Evolutionary conservation across 2,888 invertebrate species (phyloP).

Genomic region (Drosophila nigritarsus): DNA sequence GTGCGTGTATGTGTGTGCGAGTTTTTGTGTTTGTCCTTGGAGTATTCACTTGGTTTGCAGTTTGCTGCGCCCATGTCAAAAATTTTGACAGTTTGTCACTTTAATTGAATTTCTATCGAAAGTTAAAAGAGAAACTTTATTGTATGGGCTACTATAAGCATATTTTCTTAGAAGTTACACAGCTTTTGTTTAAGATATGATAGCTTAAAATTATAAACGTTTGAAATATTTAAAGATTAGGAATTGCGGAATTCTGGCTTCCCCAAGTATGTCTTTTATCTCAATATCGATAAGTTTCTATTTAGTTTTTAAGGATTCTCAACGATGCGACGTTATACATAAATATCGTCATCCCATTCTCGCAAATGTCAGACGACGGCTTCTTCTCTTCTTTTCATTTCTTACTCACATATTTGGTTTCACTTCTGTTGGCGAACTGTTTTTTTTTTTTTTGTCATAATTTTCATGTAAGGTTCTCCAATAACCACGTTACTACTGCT

Average conservation of each 20-base stretch:
- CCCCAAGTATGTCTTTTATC: too few species aligned
- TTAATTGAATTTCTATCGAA: constrained; percentile 72
- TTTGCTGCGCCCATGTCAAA: constrained; percentile 67
- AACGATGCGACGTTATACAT: background rate
- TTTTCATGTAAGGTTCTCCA: too few species aligned
- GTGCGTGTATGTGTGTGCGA: constrained; percentile 9
- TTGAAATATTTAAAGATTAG: background rate
- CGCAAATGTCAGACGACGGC: too few species aligned
- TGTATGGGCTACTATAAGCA: background rate
- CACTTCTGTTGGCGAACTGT: too few species aligned
- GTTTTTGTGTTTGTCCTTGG: constrained; percentile 47
- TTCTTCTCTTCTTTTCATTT: too few species aligned
- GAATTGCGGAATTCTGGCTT: too few species aligned
- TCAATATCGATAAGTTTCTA: background rate
- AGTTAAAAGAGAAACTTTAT: constrained; percentile 27
- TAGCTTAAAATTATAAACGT: background rate
- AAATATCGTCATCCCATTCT: too few species aligned
- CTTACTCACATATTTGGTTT: too few species aligned
- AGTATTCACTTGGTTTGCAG: constrained; percentile 48
- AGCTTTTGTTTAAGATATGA: constrained; percentile 24
- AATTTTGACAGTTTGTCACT: constrained; percentile 77
- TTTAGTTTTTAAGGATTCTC: background rate
- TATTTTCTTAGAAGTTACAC: constrained; percentile 10
- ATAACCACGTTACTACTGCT: too few species aligned
- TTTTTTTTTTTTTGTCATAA: too few species aligned